Evolutionary conservation across 2,888 invertebrate species (phyloP).

Genomic region (Autographa gamma): DNA sequence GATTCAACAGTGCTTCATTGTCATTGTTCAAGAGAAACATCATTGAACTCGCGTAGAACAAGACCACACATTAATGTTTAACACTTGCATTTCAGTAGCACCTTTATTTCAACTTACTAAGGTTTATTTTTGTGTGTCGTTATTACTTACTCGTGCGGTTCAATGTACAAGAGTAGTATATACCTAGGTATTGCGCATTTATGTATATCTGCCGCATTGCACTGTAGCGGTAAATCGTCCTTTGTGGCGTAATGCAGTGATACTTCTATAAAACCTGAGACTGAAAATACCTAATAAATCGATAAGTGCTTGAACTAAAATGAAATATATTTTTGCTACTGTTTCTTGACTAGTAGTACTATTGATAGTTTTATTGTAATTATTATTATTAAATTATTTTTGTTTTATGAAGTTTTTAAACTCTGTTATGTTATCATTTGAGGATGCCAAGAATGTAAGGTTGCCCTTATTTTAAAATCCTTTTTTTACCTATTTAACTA

Average conservation of each 20-base stretch:
- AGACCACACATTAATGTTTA: background rate
- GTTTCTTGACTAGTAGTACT: background rate
- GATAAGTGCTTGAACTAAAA: background rate
- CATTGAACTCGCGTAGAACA: background rate
- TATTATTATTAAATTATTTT: no score
- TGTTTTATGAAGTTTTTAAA: no score
- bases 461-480: no score
- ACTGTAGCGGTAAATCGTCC: slow-evolving; percentile 8
- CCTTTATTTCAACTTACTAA: background rate
- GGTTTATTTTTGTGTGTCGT: background rate
- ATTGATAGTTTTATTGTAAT: no score
- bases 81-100: background rate
- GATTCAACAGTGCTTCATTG: slow-evolving; percentile 16
- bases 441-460: no score
- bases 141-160: background rate
- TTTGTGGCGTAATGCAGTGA: slow-evolving; percentile 21
- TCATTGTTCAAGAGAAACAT: slow-evolving; percentile 13
- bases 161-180: background rate
- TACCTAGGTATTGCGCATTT: background rate
- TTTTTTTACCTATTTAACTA: no score
- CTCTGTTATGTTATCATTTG: no score
- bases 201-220: slow-evolving; percentile 31
- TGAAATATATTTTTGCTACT: background rate
- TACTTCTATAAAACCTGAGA: slow-evolving; percentile 20
- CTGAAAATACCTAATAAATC: background rate